Conservation (phyloP, 2,888 invertebrate genomes). For the Adineta ricciae region DNA sequence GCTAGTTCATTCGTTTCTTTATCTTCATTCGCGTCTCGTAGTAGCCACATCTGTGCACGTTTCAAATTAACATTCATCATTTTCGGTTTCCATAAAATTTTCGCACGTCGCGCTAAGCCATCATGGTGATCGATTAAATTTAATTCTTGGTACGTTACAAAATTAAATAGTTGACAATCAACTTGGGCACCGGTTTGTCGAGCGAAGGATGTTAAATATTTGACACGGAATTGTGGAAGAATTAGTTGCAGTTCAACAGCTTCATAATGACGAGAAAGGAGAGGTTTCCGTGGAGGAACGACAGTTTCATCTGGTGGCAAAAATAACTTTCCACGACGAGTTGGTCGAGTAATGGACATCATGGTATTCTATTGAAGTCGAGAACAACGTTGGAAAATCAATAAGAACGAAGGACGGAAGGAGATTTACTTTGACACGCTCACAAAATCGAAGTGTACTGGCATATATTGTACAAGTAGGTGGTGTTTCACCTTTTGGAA, state of each 20-base stretch:
- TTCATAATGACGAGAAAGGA: constrained; percentile 71
- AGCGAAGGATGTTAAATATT: constrained; percentile 93
- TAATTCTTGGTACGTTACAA: constrained; percentile 50
- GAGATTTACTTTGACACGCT: constrained; percentile 63
- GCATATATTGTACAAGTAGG: constrained; percentile 66
- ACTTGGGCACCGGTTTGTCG: constrained; percentile 67
- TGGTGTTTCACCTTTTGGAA: constrained; percentile 52
- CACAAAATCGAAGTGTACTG: constrained; percentile 86
- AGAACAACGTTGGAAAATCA: background rate
- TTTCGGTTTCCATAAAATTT: constrained; percentile 78
- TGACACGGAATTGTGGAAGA: constrained; percentile 22
- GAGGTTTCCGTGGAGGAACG: constrained; percentile 71
- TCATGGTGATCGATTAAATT: constrained; percentile 66
- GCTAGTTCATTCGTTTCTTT: background rate
- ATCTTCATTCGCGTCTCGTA: constrained; percentile 19
- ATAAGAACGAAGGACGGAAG: constrained; percentile 47
- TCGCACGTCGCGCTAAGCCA: constrained; percentile 69
- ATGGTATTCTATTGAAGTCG: constrained; percentile 54
- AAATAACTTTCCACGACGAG: constrained; percentile 78
- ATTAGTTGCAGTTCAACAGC: constrained; percentile 36
- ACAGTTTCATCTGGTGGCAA: constrained; percentile 53
- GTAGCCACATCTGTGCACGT: constrained; percentile 21
- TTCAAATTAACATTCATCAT: constrained; percentile 81
- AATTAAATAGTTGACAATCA: constrained; percentile 41
- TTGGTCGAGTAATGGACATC: constrained; percentile 80